phyloP scores from a whole-genome alignment of 2,888 invertebrate genomes.

The Alviniconcha strummeri region DNA sequence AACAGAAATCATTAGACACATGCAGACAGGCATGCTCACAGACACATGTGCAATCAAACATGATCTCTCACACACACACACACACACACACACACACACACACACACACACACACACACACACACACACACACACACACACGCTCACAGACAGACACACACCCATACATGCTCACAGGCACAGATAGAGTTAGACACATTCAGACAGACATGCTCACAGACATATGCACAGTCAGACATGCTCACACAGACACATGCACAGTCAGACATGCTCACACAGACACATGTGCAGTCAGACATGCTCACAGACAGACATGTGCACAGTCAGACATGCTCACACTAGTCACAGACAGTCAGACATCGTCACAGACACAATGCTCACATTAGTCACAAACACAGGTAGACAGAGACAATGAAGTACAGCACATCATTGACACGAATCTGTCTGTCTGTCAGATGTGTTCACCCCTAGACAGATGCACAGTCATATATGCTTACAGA shows the following conservation, averaged over 20 bases:
- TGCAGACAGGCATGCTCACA: too few relatives aligned
- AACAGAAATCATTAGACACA: too few relatives aligned
- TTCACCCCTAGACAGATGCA: neutral
- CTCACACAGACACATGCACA: neutral
- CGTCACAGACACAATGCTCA: conserved; percentile 6
- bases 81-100: too few relatives aligned
- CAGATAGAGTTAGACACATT: too few relatives aligned
- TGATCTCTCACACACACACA: too few relatives aligned
- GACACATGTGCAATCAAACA: too few relatives aligned
- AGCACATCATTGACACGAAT: too few relatives aligned
- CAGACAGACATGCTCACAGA: too few relatives aligned
- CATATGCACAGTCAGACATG: too few relatives aligned
- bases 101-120: too few relatives aligned
- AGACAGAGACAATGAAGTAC: neutral
- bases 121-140: neutral
- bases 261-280: neutral
- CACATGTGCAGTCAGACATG: neutral
- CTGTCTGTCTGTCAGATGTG: neutral
- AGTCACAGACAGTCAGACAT: too few relatives aligned
- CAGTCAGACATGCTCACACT: too few relatives aligned
- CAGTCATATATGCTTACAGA: neutral
- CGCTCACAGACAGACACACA: neutral
- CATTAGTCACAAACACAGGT: neutral
- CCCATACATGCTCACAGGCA: neutral
- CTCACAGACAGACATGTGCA: neutral